Evolutionary conservation across 2,888 invertebrate species (phyloP), one percentile per base, ranked within the genome.

Genomic region (Auanema sp.): DNA sequence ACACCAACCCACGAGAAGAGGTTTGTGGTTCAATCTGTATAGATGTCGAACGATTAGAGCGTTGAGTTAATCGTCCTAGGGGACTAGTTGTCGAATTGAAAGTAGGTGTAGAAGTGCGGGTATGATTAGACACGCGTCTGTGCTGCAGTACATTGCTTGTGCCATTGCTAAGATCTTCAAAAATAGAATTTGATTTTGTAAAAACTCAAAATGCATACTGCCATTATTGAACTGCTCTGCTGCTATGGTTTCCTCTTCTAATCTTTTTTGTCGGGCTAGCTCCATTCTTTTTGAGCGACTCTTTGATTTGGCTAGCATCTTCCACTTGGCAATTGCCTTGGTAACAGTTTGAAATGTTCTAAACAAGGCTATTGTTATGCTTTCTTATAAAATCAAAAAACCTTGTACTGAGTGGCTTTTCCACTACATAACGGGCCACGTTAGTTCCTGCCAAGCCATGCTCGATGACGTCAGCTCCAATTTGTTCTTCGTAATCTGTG

Each of bases 381-480:
- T 2, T 0, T 24, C n/a, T 8, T 10, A 6, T 51, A 8, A 12
- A 1, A 16, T 49, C n/a, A 14, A 4, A 40, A 23, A 43, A 75
- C 77, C 73, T 73, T 11, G 75, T 76, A n/a, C 68, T 69, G 5
- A 76, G 60, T 12, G 75, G 76, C 47, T 76, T 78, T 60, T 78
- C 75, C 14, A 76, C 49, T 18, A 72, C 72, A 54, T 76, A 77
- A 66, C 76, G 66, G 2, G 75, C 74, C 21, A 78, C 70, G 61
- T 77, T 77, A 2, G 72, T 77, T 52, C 77, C 77, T 23, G 75
- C 75, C 60, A 78, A 54, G 47, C 79, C 79, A 59, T 84, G 84
- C 60, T 84, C 84, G 42, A 82, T 81, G n/a, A 80, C 77, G 61
- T 84, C 84, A 0, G 84, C 80, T 18, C 84, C 84, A 47, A 84